Conservation (phyloP, 2,113 vertebrate genomes). For the Xiphorhynchus elegans region DNA sequence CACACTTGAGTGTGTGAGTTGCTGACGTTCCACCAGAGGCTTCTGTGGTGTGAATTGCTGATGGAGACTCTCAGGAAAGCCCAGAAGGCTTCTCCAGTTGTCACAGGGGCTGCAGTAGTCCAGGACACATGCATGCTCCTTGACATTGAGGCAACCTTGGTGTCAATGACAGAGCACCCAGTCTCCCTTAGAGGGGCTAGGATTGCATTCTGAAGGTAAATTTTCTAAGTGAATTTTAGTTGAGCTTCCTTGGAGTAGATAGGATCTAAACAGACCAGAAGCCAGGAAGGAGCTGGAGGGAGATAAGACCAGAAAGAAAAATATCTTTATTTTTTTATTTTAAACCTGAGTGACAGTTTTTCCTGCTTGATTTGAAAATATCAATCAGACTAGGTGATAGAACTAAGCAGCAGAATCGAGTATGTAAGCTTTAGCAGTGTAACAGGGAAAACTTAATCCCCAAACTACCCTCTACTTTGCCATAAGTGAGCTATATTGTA, state of each 20-base stretch:
- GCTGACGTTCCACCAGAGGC: neutral
- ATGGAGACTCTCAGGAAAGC: neutral
- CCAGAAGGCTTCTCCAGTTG: neutral
- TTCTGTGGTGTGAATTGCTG: neutral
- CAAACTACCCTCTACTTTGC: neutral
- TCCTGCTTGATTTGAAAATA: neutral
- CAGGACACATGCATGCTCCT: neutral
- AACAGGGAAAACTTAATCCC: conserved; percentile 22
- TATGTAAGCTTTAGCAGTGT: neutral
- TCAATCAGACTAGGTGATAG: neutral
- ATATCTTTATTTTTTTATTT: conserved; percentile 36
- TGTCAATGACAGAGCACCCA: neutral
- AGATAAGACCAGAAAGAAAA: conserved; percentile 28
- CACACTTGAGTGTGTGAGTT: fast-evolving
- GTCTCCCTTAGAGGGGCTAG: too few species aligned
- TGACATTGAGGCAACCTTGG: neutral
- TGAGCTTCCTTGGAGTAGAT: neutral
- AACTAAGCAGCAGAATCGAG: neutral
- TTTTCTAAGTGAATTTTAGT: neutral
- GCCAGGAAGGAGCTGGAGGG: neutral
- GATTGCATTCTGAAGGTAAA: neutral
- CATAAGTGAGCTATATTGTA: neutral
- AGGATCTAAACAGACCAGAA: neutral
- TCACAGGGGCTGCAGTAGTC: neutral
- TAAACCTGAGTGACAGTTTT: conserved; percentile 15